Evolutionary conservation across 2,113 vertebrate genomes (phyloP).

Genomic region (Macquaria ambigua): DNA sequence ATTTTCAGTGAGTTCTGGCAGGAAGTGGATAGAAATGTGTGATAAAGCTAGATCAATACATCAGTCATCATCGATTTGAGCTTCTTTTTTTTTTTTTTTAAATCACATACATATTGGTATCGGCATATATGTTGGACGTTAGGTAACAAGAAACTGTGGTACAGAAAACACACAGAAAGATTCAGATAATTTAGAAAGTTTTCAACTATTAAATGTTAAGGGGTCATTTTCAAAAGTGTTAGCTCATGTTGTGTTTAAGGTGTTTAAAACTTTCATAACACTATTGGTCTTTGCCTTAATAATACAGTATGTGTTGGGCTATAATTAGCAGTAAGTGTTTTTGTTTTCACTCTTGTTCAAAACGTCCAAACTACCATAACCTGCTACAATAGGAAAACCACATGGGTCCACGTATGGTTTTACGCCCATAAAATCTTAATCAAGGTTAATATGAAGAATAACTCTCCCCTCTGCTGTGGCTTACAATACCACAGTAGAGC

Average conservation of each 20-base stretch:
- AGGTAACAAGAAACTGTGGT: background rate
- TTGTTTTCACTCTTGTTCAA: background rate
- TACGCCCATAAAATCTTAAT: conserved; percentile 60
- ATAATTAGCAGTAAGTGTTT: background rate
- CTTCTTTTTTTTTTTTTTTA: background rate
- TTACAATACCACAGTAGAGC: conserved; percentile 52
- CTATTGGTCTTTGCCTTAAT: background rate
- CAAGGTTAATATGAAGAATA: conserved; percentile 62
- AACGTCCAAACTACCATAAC: conserved; percentile 5
- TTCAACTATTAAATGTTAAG: background rate
- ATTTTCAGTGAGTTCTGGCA: background rate
- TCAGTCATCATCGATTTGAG: background rate
- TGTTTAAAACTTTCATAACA: background rate
- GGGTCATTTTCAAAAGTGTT: no score
- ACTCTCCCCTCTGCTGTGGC: conserved; percentile 42
- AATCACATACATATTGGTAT: background rate
- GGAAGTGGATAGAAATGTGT: background rate
- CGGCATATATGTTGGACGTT: background rate
- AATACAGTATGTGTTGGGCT: background rate
- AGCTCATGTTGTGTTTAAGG: background rate
- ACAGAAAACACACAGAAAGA: background rate
- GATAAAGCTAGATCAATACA: background rate
- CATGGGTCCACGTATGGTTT: conserved; percentile 9
- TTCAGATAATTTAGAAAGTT: background rate
- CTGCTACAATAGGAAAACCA: conserved; percentile 1